Conservation (phyloP, 2,113 vertebrate genomes). For the Leucopsar rothschildi region DNA sequence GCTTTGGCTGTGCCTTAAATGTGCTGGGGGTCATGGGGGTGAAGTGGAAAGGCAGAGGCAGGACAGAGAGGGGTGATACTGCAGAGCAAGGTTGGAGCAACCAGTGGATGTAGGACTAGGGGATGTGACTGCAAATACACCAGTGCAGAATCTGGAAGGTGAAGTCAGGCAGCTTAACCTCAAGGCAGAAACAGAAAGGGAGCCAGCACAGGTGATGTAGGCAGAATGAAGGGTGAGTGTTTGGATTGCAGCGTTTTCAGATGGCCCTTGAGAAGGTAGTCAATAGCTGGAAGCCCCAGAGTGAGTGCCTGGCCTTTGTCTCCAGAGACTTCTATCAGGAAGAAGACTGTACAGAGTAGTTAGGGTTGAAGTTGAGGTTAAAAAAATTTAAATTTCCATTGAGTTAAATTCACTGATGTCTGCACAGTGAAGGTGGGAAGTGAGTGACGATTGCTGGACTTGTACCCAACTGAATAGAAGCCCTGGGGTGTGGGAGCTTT, state of each 20-base stretch:
- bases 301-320: background rate
- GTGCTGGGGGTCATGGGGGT: background rate
- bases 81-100: background rate
- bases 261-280: background rate
- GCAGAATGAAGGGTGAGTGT: background rate
- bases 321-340: background rate
- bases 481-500: background rate
- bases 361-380: background rate
- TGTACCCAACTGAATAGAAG: background rate
- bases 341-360: background rate
- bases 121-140: accelerated
- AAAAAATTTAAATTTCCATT: background rate
- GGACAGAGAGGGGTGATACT: background rate
- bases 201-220: background rate
- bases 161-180: background rate
- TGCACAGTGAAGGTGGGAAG: background rate
- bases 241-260: background rate
- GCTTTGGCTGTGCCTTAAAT: background rate
- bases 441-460: background rate
- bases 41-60: background rate
- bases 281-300: background rate
- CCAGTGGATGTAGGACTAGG: accelerated
- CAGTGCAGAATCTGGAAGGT: background rate
- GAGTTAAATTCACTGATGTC: background rate
- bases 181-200: background rate